Evolutionary conservation across 2,888 invertebrate species (phyloP).

Genomic region (Graphium colonna): DNA sequence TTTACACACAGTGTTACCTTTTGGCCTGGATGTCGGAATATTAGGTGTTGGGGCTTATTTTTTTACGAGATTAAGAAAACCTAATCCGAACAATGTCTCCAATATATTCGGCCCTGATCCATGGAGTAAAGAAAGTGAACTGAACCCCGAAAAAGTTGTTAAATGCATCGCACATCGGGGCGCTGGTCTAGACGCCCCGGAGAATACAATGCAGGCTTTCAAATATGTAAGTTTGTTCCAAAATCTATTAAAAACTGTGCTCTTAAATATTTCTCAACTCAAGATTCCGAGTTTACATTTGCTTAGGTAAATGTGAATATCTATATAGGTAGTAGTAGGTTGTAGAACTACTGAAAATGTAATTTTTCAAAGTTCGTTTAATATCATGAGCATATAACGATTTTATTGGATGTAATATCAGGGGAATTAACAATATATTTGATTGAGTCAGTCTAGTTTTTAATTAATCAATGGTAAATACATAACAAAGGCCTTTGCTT

Average conservation of each 20-base stretch:
- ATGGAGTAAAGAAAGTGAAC: constrained; percentile 58
- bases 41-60: constrained; percentile 58
- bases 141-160: constrained; percentile 68
- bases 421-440: too few relatives aligned
- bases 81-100: constrained; percentile 54
- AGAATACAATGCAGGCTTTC: constrained; percentile 88
- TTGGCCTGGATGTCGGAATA: constrained; percentile 61
- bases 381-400: too few relatives aligned
- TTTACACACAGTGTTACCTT: constrained; percentile 62
- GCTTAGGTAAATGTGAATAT: too few relatives aligned
- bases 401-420: too few relatives aligned
- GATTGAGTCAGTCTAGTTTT: too few relatives aligned
- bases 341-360: too few relatives aligned
- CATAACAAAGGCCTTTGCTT: too few relatives aligned
- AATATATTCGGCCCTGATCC: constrained; percentile 80
- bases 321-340: too few relatives aligned
- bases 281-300: too few relatives aligned
- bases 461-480: too few relatives aligned
- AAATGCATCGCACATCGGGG: constrained; percentile 87
- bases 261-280: neutral
- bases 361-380: too few relatives aligned
- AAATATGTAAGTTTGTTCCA: constrained; percentile 77
- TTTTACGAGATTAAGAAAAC: constrained; percentile 55
- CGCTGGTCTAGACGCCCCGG: constrained; percentile 87
- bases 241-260: neutral